Base-by-base conservation (phyloP, 2,888 invertebrate genomes). In the Noctua comes region DNA sequence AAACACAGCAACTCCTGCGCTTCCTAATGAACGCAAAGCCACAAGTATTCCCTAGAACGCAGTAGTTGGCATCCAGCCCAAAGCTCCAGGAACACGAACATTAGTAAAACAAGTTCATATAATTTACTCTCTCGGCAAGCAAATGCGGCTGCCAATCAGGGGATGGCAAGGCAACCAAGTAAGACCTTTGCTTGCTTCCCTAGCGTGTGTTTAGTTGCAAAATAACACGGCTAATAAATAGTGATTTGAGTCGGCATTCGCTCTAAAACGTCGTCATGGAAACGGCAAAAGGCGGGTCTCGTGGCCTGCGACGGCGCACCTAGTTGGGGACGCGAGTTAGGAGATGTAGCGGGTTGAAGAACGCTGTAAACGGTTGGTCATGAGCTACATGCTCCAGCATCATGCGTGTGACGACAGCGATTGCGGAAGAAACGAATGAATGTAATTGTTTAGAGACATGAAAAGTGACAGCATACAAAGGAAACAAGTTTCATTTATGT, bases 141-240 rank as follows among this genome's bases (percentile, higher is more conserved):
- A 84, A 85, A 82, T 76, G 77, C 64, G 65, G 66, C 66, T 69
- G 69, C 87, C 82, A 85, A 83, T 88, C 88, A 82, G 80, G 68
- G 76, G 85, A 85, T 86, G 87, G 86, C 76, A 8, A 64, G 16
- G 64, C 36, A 73, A 57, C 62, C 72, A 69, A 80, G 85, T 78
- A 68, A 83, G 86, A 88, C 84, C 83, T 89, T 85, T 81, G 54
- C 77, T 76, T 59, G 70, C 73, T 77, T 62, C 21, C 70, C 85
- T 73, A 80, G 80, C 76, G 80, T 88, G 76, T 91, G 91, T 91
- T 91, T 91, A 93, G 91, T 90, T 85, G 89, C 90, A 85, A 91
- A 94, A 94, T 93, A 91, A 92, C 93, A 88, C 82, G 78, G 80
- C 89, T 95, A 95, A 95, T 95, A 94, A 95, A 94, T 93, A 93